Conservation (phyloP, 2,113 vertebrate genomes). For the Nycticebus coucang region DNA sequence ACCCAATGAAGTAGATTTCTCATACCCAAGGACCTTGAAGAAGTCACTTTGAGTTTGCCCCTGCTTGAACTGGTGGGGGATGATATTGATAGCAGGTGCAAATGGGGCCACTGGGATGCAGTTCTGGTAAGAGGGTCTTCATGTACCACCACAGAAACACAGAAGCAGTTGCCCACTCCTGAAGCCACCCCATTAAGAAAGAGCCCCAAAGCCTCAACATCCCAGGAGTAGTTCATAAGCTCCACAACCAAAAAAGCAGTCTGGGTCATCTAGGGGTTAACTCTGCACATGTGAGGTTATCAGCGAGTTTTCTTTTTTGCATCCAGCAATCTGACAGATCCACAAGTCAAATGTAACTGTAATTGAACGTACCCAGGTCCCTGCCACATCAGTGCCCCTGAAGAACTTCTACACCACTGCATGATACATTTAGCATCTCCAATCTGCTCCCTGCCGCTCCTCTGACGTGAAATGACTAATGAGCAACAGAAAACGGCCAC, state of each 20-base stretch:
- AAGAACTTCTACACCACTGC: slow-evolving; percentile 47
- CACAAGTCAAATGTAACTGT: slow-evolving; percentile 66
- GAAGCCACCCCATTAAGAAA: slow-evolving; percentile 64
- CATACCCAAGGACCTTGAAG: not conserved
- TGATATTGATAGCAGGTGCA: not conserved
- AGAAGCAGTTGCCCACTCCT: slow-evolving; percentile 66
- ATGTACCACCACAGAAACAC: slow-evolving; percentile 46
- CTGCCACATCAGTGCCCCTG: slow-evolving; percentile 70
- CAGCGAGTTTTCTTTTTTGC: slow-evolving; percentile 84
- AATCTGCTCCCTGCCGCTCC: slow-evolving; percentile 78
- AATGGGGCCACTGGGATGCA: slow-evolving; percentile 55
- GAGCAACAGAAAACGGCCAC: slow-evolving; percentile 86
- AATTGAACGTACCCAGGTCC: slow-evolving; percentile 69
- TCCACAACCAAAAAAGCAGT: slow-evolving; percentile 66
- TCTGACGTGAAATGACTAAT: slow-evolving; percentile 88
- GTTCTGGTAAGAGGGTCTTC: slow-evolving; percentile 79
- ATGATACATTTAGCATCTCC: slow-evolving; percentile 75
- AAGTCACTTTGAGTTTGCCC: not conserved
- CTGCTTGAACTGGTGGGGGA: not conserved
- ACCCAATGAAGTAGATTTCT: not conserved
- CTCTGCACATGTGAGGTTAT: slow-evolving; percentile 63
- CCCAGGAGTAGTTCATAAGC: slow-evolving; percentile 66
- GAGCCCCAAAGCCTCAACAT: slow-evolving; percentile 4
- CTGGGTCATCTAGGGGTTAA: slow-evolving; percentile 69
- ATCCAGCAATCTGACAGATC: slow-evolving; percentile 87